Percentiles rank a stretch among this genome's conserved stretches.
Conservation (phyloP, 2,888 invertebrate species). For the Rhimphoctona megacephalus region DNA sequence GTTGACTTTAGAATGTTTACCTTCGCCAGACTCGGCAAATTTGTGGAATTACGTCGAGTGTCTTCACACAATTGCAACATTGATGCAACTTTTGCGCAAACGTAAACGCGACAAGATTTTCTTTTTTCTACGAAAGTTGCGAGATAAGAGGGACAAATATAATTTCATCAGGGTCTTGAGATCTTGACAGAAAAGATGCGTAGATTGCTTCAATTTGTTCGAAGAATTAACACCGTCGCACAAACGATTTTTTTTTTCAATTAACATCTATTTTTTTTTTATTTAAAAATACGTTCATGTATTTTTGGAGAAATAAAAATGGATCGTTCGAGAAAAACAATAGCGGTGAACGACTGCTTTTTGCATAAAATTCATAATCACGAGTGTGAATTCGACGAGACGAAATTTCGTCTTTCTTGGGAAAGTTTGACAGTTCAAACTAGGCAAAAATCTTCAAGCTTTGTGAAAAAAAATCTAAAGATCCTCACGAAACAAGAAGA, state of each 20-base stretch:
- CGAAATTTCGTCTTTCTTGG: conserved; percentile 68
- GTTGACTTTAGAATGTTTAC: not conserved
- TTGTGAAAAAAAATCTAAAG: conserved; percentile 10
- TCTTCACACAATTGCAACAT: not conserved
- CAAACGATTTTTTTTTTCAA: not conserved
- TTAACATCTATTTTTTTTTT: not conserved
- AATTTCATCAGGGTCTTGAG: conserved; percentile 12
- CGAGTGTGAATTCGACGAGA: conserved; percentile 5
- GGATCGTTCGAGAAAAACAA: conserved; percentile 17
- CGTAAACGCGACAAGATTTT: not conserved
- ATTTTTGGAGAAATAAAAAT: conserved; percentile 21
- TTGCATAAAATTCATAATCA: not conserved
- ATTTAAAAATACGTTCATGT: not conserved
- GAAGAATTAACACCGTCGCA: not conserved
- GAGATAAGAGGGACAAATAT: conserved; percentile 24
- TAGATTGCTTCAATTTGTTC: not conserved
- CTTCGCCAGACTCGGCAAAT: not conserved
- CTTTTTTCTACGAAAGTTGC: not conserved
- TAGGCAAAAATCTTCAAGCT: conserved; percentile 22
- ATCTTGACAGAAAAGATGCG: conserved; percentile 8
- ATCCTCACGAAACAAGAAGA: not conserved
- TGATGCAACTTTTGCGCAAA: conserved; percentile 29
- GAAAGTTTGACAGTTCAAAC: conserved; percentile 70
- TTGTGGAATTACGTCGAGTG: not conserved
- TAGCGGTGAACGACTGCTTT: conserved; percentile 39